Conservation (phyloP, 2,113 vertebrate species). For the Anoura caudifer region DNA sequence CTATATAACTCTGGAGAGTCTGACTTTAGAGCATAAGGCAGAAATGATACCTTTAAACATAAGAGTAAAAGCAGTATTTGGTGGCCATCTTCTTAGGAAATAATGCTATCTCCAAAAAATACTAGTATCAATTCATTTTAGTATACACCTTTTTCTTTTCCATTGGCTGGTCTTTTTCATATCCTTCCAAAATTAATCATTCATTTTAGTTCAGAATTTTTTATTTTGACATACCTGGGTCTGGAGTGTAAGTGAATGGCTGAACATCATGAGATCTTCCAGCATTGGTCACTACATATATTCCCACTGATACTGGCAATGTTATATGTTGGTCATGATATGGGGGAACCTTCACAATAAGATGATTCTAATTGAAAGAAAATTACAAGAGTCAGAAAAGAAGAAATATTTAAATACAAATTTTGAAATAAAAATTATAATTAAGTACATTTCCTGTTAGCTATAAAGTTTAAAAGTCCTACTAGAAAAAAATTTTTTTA, state of each 20-base stretch:
- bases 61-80: neutral
- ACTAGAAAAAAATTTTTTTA: neutral
- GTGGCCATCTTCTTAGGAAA: neutral
- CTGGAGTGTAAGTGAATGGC: slow-evolving; percentile 96
- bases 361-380: slow-evolving; percentile 90
- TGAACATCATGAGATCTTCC: slow-evolving; percentile 97
- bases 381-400: slow-evolving; percentile 15
- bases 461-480: slow-evolving; percentile 30
- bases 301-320: slow-evolving; percentile 91
- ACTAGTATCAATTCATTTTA: neutral
- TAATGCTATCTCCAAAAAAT: neutral
- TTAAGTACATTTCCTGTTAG: slow-evolving; percentile 22
- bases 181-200: slow-evolving; percentile 24
- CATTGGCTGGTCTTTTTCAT: neutral
- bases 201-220: slow-evolving; percentile 11
- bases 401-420: slow-evolving; percentile 7
- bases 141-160: neutral
- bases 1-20: neutral
- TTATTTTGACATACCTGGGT: slow-evolving; percentile 85
- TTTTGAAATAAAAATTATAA: neutral
- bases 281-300: slow-evolving; percentile 96
- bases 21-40: neutral
- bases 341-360: slow-evolving; percentile 97
- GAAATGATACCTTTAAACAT: slow-evolving; percentile 9
- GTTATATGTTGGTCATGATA: slow-evolving; percentile 93